Base-by-base conservation (phyloP, 2,797 vertebrate genomes). In the Falco naumanni region DNA sequence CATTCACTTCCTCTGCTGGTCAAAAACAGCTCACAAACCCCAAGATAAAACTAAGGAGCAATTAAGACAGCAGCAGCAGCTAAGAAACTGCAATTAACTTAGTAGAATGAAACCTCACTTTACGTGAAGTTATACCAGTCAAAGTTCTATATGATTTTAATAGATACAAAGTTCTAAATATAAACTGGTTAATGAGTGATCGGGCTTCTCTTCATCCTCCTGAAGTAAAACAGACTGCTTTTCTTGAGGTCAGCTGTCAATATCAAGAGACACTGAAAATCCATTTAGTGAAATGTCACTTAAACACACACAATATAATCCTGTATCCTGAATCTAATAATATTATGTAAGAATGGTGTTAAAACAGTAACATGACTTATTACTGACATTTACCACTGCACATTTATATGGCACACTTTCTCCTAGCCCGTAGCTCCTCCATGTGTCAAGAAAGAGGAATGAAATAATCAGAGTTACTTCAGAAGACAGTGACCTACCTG, bases 401-500 rank as follows among this genome's bases (percentile, higher is more conserved):
- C 16, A 43, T 16, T 61, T 53, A 50, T 3, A 57, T 2, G 5
- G 33, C 37, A 68, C 11, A 10, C 19, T n/a, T 81, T 29, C 84
- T 60, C 48, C 63, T 70, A 59, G 81, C 9, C 39, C 1, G 5
- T 37, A 95, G 81, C 85, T 89, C 89, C 95, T 76, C 89, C 83
- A 11, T 5, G 70, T 68, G 92, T 86, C 54, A 57, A 66, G 39
- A 48, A 45, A 60, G 26, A 56, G 53, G 16, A 93, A 79, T 56
- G 70, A 85, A 86, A 94, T 26, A 57, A 3, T 80, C 39, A 22
- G 19, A 22, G 19, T 64, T n/a, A 65, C 21, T 66, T 39, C 10
- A 70, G 39, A 75, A 87, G n/a, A 80, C 7, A 29, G 13, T 16
- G 25, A 90, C 96, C 31, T 96, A 99, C 99, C 99, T 99, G 98